Evolutionary conservation across 2,888 invertebrate species (phyloP), one percentile per base, ranked within the genome.

Genomic region (Limnephilus rhombicus): DNA sequence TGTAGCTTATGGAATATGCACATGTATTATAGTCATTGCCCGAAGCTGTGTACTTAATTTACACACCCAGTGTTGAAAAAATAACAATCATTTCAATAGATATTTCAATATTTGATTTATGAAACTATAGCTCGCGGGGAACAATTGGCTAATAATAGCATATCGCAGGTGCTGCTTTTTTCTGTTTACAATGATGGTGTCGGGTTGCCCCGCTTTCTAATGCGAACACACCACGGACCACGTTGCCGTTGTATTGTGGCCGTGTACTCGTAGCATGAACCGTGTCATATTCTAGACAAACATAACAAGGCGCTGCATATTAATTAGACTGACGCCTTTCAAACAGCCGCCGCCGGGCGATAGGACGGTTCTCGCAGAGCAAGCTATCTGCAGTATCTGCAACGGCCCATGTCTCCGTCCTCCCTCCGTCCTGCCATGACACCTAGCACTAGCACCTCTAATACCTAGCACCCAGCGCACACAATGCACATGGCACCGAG

Each of bases 321-420:
- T 90, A 92, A 92, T 92, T 92, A 90, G 92, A 49, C 34, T 45
- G 80, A 68, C 85, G 89, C 53, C 80, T 89, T 68, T 92, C 92
- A 85, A 80, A 90, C 37, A 80, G 86, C 85, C 80, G 85, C 90
- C 85, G 49, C 90, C 15, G 24, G 31, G 82, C 34, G 85, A 45
- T 45, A 45, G 2, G 45, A 37, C 3, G 68, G 53, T 53, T 88
- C 88, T 31, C 88, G 29, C 34, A 13, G 34, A 49, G 89, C n/a
- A 34, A 24, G 24, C 12, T 87, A 34, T 83, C 82, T 68, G 68
- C 68, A 68, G 68, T 29, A 53, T 83, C 53, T 37, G 82, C 85
- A 34, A 12, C 49, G 88, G 88, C 53, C 53, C 24, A 5, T 15
- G 15, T 68, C 49, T 49, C 31, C 87, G 4, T 18, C 85, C 85